Evolutionary conservation across 2,113 vertebrate species (phyloP).

Genomic region (Cynoglossus semilaevis): DNA sequence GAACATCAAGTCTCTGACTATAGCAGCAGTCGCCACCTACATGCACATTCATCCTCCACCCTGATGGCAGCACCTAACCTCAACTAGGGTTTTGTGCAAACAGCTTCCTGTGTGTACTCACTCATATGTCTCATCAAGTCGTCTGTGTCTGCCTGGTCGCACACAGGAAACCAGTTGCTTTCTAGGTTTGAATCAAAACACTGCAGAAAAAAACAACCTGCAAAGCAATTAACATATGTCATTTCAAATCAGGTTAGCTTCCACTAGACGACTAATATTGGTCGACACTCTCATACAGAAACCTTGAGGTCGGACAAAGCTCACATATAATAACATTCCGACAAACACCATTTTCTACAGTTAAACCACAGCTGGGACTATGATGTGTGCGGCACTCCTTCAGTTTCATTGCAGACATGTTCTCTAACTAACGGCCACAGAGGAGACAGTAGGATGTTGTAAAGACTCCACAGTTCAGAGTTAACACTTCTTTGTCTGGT

Average conservation of each 20-base stretch:
- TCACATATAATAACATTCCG: too few relatives aligned
- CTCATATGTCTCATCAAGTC: constrained; percentile 24
- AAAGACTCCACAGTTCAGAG: constrained; percentile 56
- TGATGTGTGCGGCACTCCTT: constrained; percentile 8
- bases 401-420: constrained; percentile 18
- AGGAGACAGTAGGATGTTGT: constrained; percentile 45
- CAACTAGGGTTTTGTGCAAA: constrained; percentile 28
- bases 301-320: constrained; percentile 6
- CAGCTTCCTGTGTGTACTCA: constrained; percentile 39
- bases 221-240: constrained; percentile 25
- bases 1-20: not conserved
- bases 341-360: constrained; percentile 7
- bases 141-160: constrained; percentile 29
- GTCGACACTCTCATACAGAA: constrained; percentile 4
- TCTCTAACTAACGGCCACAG: constrained; percentile 35
- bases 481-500: constrained; percentile 39
- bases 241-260: constrained; percentile 26
- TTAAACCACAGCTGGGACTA: constrained; percentile 15
- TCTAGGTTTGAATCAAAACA: constrained; percentile 43
- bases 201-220: constrained; percentile 1
- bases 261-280: too few relatives aligned
- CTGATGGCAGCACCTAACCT: constrained; percentile 7
- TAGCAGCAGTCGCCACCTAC: constrained; percentile 18
- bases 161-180: constrained; percentile 55
- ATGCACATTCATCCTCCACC: constrained; percentile 23